Evolutionary conservation across 2,113 vertebrate species (phyloP).

Genomic region (Oreochromis spilurus): DNA sequence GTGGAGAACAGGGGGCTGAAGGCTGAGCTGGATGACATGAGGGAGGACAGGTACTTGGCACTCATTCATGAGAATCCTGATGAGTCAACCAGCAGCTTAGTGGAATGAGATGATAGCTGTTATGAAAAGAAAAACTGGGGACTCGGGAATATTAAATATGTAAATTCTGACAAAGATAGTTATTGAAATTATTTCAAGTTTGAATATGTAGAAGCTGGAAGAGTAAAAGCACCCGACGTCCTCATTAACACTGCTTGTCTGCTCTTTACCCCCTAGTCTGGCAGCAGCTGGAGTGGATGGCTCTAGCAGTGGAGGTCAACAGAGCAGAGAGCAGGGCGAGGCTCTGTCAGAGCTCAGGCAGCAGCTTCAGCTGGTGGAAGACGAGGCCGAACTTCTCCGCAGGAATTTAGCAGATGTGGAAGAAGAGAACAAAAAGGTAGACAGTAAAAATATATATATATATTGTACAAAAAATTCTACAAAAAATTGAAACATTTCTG

Average conservation of each 20-base stretch:
- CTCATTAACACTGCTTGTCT: not conserved
- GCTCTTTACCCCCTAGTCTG: constrained; percentile 29
- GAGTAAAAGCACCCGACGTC: not conserved
- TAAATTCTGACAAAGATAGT: not conserved
- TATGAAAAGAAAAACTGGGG: not conserved
- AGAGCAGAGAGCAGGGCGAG: constrained; percentile 87
- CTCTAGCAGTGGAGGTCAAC: constrained; percentile 48
- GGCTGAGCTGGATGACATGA: constrained; percentile 94
- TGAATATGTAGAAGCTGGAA: not conserved
- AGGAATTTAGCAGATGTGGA: constrained; percentile 92
- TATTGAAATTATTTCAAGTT: not conserved
- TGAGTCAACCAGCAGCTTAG: not conserved
- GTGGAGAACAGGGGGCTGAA: constrained; percentile 97
- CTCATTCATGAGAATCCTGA: not conserved
- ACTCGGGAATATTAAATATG: not conserved
- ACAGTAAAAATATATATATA: not conserved
- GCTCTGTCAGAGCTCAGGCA: constrained; percentile 91
- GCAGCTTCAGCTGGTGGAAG: constrained; percentile 96
- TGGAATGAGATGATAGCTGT: not conserved
- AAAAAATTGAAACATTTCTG: not conserved
- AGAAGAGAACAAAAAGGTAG: constrained; percentile 89
- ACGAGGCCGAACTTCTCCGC: constrained; percentile 93
- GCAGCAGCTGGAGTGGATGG: constrained; percentile 57
- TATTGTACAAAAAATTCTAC: rapidly evolving
- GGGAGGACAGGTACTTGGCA: constrained; percentile 82